These are phyloP conservation scores for Channallabes apus DNA, from an alignment of 2,797 vertebrate genomes.

Conservation along the genomic window DNA sequence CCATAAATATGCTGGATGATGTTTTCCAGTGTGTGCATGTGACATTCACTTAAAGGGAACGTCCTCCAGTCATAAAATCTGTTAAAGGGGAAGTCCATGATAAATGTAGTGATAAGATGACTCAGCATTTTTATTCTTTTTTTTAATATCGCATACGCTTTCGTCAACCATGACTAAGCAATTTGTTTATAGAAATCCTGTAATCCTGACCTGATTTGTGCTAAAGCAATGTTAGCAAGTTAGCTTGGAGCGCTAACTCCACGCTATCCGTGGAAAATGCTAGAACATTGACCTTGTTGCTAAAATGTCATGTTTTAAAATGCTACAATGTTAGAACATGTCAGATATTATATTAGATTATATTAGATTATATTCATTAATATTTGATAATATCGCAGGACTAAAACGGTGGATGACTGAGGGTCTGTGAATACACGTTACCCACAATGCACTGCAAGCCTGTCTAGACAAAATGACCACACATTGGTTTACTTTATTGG, in stretches of 20 bases:
- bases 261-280: not conserved
- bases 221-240: not conserved
- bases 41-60: not conserved
- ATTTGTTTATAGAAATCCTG: not conserved
- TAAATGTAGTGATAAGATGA: not conserved
- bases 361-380: too few species aligned
- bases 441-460: not conserved
- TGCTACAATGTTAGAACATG: not conserved
- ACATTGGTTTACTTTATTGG: not conserved
- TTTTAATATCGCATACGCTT: not conserved
- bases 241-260: not conserved
- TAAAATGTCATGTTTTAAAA: not conserved
- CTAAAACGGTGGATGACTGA: not conserved
- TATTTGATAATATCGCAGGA: not conserved
- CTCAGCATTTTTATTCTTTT: not conserved
- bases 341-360: not conserved
- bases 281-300: not conserved
- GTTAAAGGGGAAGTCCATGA: not conserved
- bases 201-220: not conserved
- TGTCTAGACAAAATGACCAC: not conserved
- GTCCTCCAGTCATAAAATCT: not conserved
- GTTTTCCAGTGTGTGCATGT: not conserved
- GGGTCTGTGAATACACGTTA: not conserved
- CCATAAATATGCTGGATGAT: not conserved
- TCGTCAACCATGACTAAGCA: constrained; percentile 20